Evolutionary conservation across 92 coral and sea anemone genomes (phyloP).

Genomic region (Umimayanthus chanpuru): DNA sequence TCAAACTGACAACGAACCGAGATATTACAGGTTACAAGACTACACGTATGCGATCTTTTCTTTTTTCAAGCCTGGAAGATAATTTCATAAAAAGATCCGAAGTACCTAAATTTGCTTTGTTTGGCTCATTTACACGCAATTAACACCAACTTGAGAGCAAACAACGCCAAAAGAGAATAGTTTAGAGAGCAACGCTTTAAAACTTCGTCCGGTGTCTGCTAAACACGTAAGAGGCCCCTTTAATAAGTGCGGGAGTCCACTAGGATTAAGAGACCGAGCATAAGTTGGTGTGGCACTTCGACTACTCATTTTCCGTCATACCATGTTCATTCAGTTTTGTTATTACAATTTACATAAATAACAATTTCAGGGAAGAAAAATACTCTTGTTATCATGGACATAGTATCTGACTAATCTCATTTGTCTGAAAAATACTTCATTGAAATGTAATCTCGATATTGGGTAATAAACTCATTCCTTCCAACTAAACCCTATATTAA

Average conservation of each 20-base stretch:
- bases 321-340: neutral
- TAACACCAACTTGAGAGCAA: neutral
- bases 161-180: neutral
- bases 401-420: neutral
- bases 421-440: neutral
- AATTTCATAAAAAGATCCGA: neutral
- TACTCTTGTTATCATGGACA: neutral
- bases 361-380: too few species aligned
- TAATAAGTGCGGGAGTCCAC: neutral
- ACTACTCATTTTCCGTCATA: neutral
- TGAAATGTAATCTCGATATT: too few species aligned
- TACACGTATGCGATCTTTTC: neutral
- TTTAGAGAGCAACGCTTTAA: neutral
- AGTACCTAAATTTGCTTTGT: neutral
- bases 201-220: neutral
- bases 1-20: neutral
- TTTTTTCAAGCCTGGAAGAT: neutral
- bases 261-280: neutral
- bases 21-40: too few species aligned
- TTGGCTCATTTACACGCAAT: neutral
- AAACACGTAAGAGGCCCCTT: neutral
- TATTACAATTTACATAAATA: too few species aligned
- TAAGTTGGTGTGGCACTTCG: neutral
- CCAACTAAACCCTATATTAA: too few species aligned
- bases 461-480: too few species aligned